Evolutionary conservation across 35 echinoderm and acorn worm genomes (phyloP), one percentile per base, ranked within the genome.

Genomic region (Heliocidaris tuberculata): DNA sequence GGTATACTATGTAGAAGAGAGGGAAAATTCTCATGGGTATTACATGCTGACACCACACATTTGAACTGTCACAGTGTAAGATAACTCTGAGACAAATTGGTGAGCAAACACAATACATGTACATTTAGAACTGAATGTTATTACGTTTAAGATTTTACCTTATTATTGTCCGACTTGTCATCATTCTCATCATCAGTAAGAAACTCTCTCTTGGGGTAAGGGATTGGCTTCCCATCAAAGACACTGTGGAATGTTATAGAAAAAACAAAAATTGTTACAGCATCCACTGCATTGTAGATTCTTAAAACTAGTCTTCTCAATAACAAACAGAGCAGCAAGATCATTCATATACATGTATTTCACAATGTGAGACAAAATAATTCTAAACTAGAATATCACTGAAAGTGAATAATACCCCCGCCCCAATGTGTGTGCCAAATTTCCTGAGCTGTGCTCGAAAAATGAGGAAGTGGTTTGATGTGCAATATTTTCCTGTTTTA

Each of bases 121-220:
- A 85, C 32, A 24, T 47, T 86, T 86, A 85, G n/a, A 15, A 85
- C 4, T 85, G 70, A 85, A 29, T 85, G 70, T 4, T 86, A 30
- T 32, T 86, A 86, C 21, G n/a, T 9, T 2, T 86, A 86, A 86
- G 21, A 10, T 30, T 2, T 89, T 94, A 96, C 95, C 95, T 96
- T 96, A 70, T 96, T 99, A 15, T 95, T 97, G 95, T 96, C 98
- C 48, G 98, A 97, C 93, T 99, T 97, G 86, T 97, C 96, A 71
- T 97, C 98, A 50, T 97, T 96, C 21, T 99, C 98, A 89, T 96
- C 96, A 91, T 99, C 98, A 9, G 95, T 99, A 13, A 99, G 65
- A 86, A 99, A 99, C 49, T 99, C 98, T 85, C 98, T 94, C 61
- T 99, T 99, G 3, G 98, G 98, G 86, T 99, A 99, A 30, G 96